Evolutionary conservation across 64 coral and sea anemone genomes (phyloP).

Genomic region (Dendrophyllia cribrosa): DNA sequence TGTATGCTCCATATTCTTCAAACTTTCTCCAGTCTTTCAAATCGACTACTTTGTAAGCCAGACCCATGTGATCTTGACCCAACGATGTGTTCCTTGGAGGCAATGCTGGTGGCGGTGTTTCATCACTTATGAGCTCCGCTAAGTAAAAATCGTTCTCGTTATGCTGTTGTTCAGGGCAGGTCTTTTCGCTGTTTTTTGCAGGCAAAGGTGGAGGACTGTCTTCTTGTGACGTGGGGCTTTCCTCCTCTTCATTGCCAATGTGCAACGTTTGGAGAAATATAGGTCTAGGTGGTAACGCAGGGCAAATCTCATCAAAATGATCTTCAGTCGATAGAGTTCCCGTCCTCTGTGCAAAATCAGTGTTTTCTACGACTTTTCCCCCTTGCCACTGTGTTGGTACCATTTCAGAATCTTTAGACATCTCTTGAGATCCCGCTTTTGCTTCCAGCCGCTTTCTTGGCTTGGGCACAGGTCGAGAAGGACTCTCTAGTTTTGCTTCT

Average conservation of each 20-base stretch:
- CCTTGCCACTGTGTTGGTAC: background rate
- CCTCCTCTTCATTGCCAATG: background rate
- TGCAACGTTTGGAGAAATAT: background rate
- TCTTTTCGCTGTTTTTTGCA: background rate
- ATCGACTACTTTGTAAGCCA: constrained; percentile 15
- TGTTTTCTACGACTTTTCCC: background rate
- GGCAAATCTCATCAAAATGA: background rate
- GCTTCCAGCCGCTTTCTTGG: background rate
- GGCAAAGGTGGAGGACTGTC: background rate
- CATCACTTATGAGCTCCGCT: background rate
- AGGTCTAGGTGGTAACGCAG: constrained; percentile 4
- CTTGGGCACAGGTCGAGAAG: background rate
- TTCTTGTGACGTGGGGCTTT: background rate
- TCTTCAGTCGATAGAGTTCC: background rate
- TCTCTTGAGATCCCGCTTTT: background rate
- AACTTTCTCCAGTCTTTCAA: background rate
- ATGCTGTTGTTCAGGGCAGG: background rate
- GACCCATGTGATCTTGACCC: too few relatives aligned
- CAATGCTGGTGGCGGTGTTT: background rate
- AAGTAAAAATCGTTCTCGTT: background rate
- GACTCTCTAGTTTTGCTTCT: background rate
- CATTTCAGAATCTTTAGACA: background rate
- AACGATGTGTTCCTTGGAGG: background rate
- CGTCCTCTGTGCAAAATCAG: background rate
- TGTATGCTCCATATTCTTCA: background rate